Evolutionary conservation across 1,140 invertebrate species (phyloP).

Genomic region (Agrypnia vestita): DNA sequence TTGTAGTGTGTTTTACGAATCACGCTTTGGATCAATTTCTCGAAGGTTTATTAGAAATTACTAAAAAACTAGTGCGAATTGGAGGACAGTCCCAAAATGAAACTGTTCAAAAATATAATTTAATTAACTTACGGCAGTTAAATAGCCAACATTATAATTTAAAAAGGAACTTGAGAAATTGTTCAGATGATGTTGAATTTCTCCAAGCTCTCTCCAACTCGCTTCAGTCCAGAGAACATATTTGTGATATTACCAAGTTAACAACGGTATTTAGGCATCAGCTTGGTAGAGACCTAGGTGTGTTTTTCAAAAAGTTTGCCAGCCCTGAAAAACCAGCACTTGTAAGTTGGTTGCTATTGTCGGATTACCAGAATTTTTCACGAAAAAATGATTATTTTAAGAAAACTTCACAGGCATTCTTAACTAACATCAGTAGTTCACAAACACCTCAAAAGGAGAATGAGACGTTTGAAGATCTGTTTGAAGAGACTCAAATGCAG

Average conservation of each 20-base stretch:
- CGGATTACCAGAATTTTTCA: constrained; percentile 52
- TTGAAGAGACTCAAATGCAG: no score
- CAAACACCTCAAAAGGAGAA: no score
- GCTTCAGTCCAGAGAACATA: constrained; percentile 10
- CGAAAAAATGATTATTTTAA: no score
- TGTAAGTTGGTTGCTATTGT: constrained; percentile 45
- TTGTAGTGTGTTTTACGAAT: constrained; percentile 90
- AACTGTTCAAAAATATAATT: constrained; percentile 71
- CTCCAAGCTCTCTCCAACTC: neutral
- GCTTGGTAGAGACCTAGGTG: neutral
- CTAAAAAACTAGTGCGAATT: constrained; percentile 78
- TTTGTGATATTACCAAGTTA: constrained; percentile 24
- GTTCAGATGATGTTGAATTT: neutral
- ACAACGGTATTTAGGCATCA: neutral
- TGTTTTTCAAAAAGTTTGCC: constrained; percentile 23
- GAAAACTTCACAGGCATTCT: no score
- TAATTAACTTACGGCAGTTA: constrained; percentile 61
- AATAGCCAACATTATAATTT: neutral
- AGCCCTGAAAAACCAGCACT: constrained; percentile 4
- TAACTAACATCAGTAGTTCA: no score
- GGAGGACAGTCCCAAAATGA: constrained; percentile 81
- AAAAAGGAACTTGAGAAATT: neutral
- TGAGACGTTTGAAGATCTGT: no score
- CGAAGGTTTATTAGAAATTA: constrained; percentile 77
- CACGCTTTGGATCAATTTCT: constrained; percentile 93